Evolutionary conservation across 2,888 invertebrate genomes (phyloP).

Genomic region (Philereme transversata): DNA sequence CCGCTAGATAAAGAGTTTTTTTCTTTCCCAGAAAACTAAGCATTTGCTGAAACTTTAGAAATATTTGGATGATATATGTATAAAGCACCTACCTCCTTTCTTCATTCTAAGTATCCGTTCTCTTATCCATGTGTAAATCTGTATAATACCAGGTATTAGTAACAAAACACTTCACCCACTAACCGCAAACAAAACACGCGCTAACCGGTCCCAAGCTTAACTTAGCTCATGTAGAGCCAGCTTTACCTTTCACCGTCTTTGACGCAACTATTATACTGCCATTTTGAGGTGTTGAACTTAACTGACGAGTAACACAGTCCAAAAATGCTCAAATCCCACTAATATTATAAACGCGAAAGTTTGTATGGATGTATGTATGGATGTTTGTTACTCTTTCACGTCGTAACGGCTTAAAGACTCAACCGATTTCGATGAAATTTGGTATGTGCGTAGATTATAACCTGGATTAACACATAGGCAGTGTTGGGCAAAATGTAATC

Average conservation of each 20-base stretch:
- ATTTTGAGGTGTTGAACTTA: constrained; percentile 15
- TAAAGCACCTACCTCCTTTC: constrained; percentile 18
- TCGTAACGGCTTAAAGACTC: too few species aligned
- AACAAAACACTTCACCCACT: constrained; percentile 21
- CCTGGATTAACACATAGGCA: too few species aligned
- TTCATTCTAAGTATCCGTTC: constrained; percentile 11
- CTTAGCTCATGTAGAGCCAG: constrained; percentile 19
- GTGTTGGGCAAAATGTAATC: too few species aligned
- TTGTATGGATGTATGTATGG: too few species aligned
- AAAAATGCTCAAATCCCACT: too few species aligned
- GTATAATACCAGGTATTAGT: not conserved
- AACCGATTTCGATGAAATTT: too few species aligned
- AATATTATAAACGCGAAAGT: too few species aligned
- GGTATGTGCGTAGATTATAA: too few species aligned
- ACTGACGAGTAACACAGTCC: constrained; percentile 2
- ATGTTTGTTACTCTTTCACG: too few species aligned
- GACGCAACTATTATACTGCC: constrained; percentile 41
- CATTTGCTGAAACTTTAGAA: too few species aligned
- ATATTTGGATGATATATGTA: not conserved
- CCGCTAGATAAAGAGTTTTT: too few species aligned
- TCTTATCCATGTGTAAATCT: not conserved
- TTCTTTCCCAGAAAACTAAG: too few species aligned
- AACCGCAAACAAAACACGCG: constrained; percentile 23
- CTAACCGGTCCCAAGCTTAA: constrained; percentile 24
- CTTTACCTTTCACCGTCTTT: constrained; percentile 52